phyloP scores from a whole-genome alignment of 2,797 vertebrate species.

The Pampus argenteus region DNA sequence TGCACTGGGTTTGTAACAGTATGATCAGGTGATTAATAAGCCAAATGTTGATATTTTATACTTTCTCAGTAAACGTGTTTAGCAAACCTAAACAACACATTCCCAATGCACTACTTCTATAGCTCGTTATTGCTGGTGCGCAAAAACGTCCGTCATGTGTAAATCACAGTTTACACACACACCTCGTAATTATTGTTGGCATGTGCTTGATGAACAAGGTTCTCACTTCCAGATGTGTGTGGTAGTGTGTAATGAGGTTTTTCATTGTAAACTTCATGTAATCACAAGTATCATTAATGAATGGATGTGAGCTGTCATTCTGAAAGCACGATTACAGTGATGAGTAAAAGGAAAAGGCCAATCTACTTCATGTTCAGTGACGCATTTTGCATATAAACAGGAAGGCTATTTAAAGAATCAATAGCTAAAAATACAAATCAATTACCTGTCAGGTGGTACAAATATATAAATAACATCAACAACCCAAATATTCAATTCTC shows the following conservation, averaged over 20 bases:
- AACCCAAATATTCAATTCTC: conserved; percentile 31
- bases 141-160: conserved; percentile 5
- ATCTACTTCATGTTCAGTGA: conserved; percentile 24
- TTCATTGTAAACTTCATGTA: conserved; percentile 10
- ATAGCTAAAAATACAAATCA: conserved; percentile 51
- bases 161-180: conserved; percentile 30
- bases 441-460: conserved; percentile 28
- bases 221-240: conserved; percentile 10
- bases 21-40: conserved; percentile 15
- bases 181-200: conserved; percentile 37
- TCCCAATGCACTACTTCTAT: neutral
- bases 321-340: neutral
- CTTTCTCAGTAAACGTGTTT: neutral
- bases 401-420: conserved; percentile 47
- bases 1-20: conserved; percentile 4
- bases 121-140: conserved; percentile 9
- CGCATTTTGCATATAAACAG: conserved; percentile 39
- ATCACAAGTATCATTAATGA: conserved; percentile 17
- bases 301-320: conserved; percentile 15
- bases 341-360: conserved; percentile 37
- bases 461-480: conserved; percentile 39
- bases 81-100: neutral
- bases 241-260: neutral
- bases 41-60: neutral
- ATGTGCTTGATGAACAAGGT: conserved; percentile 28